Evolutionary conservation across 1,140 invertebrate genomes (phyloP).

Genomic region (Cherax quadricarinatus): DNA sequence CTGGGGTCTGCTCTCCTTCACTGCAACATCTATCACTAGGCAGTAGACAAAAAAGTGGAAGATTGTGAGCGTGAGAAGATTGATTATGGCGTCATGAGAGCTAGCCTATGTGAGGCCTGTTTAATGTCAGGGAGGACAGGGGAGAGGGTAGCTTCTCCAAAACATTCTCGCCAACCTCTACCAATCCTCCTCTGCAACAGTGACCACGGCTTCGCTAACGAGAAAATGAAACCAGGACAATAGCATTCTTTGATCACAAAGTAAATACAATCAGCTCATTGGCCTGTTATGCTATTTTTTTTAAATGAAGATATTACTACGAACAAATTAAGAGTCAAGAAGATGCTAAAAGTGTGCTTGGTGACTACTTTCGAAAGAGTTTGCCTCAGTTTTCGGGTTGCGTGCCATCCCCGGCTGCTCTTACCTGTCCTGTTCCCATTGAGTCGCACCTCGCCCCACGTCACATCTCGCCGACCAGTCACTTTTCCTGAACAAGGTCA

Average conservation of each 20-base stretch:
- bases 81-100: slow-evolving; percentile 16
- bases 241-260: too few species aligned
- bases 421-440: slow-evolving; percentile 38
- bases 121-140: background rate
- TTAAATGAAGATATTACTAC: too few species aligned
- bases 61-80: slow-evolving; percentile 9
- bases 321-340: too few species aligned
- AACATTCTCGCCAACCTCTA: background rate
- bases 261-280: too few species aligned
- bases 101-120: slow-evolving; percentile 9
- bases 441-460: slow-evolving; percentile 32
- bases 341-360: too few species aligned
- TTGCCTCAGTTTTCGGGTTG: slow-evolving; percentile 14
- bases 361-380: background rate
- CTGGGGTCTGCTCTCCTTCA: too few species aligned
- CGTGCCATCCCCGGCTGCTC: slow-evolving; percentile 24
- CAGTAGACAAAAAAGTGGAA: background rate
- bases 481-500: slow-evolving; percentile 23
- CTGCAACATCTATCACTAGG: background rate
- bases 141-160: background rate
- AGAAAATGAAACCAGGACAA: too few species aligned
- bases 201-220: background rate
- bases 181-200: background rate
- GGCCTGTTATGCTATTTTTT: too few species aligned
- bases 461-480: slow-evolving; percentile 27